Base-by-base conservation (phyloP, 2,797 vertebrate genomes). In the Microctenopoma stevenorrisi region DNA sequence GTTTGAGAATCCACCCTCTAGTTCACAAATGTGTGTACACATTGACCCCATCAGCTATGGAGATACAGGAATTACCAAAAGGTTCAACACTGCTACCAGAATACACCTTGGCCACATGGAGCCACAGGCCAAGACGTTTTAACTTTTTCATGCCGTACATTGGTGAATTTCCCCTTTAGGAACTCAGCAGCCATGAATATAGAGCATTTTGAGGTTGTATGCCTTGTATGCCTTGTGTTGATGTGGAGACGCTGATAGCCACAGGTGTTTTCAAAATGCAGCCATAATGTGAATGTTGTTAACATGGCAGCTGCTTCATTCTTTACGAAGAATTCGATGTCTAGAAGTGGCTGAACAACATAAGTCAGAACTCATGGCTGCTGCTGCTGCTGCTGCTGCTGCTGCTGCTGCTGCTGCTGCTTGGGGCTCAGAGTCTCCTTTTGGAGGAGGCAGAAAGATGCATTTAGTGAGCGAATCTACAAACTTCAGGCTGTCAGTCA, bases 231-330 rank as follows among this genome's bases (percentile, higher is more conserved):
- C n/a, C n/a, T n/a, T 16, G 7, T 16, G n/a, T 2, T 9, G 28
- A 52, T 52, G 43, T 35, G 43, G 30, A 47, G 26, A 30, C 56
- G 15, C 13, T 25, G 18, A 22, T 6, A 62, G 52, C 46, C 15
- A 25, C 66, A 71, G 48, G 53, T 71, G 56, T 37, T 43, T 15
- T 12, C 8, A 16, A 15, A 33, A 49, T 58, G 25, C 33, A 63
- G 58, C 28, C 53, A 14, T 30, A 49, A 33, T 42, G 5, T 56
- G 15, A 22, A 56, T 26, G 47, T 35, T 26, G 33, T 35, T 35
- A 35, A 35, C 13, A 16, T 14, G 12, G 22, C 38, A 37, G 42
- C 14, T 26, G 35, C 38, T 28, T 43, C 56, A 28, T 64, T 0
- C 25, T n/a, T 50, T 30, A 14, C 14, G 63, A 3, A 48, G 18